phyloP scores from a whole-genome alignment of 1,140 invertebrate genomes.

The Pseudomyrmex cubaensis region DNA sequence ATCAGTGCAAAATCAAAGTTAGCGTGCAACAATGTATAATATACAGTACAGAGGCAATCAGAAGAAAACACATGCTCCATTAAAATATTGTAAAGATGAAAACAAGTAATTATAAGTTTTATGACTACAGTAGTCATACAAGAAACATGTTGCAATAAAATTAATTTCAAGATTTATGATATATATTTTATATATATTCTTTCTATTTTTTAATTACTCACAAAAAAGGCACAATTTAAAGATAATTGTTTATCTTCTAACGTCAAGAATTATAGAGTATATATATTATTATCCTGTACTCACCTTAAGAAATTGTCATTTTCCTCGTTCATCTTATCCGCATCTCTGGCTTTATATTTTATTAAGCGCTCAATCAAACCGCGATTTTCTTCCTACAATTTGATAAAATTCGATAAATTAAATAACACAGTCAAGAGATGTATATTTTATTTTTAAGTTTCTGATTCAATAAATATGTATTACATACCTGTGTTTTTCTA shows the following conservation, averaged over 20 bases:
- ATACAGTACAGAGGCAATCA: neutral
- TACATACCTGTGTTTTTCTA: constrained; percentile 91
- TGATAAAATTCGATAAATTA: constrained; percentile 4
- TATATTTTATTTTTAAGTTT: too few relatives aligned
- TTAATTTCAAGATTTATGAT: constrained; percentile 10
- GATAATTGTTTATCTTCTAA: neutral
- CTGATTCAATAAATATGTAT: constrained; percentile 4
- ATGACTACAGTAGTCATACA: neutral
- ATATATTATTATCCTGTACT: constrained; percentile 78
- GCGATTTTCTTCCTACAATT: constrained; percentile 94
- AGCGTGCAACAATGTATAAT: constrained; percentile 29
- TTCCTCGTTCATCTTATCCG: constrained; percentile 97
- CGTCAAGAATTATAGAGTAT: neutral
- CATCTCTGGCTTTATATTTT: constrained; percentile 96
- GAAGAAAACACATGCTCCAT: constrained; percentile 13
- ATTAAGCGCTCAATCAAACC: constrained; percentile 95
- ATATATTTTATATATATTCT: neutral
- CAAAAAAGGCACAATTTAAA: neutral
- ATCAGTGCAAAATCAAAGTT: constrained; percentile 24
- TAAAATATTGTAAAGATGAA: neutral
- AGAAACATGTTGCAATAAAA: constrained; percentile 12
- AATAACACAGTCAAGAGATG: too few relatives aligned
- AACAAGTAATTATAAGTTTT: neutral
- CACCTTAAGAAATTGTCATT: constrained; percentile 96
- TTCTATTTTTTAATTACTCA: neutral